phyloP scores from a whole-genome alignment of 2,888 invertebrate species.

The Unio pictorum region DNA sequence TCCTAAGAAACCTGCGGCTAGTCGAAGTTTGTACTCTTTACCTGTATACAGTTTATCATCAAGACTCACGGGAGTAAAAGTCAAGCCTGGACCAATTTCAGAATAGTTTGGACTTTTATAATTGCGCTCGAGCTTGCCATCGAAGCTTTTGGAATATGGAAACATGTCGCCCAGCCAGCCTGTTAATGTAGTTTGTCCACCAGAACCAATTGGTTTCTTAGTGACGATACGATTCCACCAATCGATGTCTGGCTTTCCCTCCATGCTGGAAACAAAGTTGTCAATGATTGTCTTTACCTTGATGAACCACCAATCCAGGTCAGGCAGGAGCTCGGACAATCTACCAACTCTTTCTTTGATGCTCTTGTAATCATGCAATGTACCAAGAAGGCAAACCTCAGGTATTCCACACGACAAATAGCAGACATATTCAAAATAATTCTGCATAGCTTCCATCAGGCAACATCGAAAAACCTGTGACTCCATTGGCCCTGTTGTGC shows the following conservation, averaged over 20 bases:
- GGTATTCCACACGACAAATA: not conserved
- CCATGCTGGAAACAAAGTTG: not conserved
- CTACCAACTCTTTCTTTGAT: too few species aligned
- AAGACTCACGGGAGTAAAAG: not conserved
- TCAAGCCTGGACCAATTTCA: not conserved
- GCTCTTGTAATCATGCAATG: too few species aligned
- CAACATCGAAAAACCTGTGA: not conserved
- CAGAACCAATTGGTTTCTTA: not conserved
- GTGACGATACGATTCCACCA: conserved; percentile 1
- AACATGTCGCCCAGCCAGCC: not conserved
- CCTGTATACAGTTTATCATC: not conserved
- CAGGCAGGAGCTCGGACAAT: too few species aligned
- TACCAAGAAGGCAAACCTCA: not conserved
- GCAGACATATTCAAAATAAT: not conserved
- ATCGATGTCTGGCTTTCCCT: not conserved
- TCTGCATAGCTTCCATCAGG: conserved; percentile 1
- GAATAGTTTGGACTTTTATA: not conserved
- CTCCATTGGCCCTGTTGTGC: not conserved
- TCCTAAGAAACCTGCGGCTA: not conserved
- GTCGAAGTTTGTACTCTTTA: not conserved
- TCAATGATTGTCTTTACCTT: not conserved
- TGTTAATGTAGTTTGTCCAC: not conserved
- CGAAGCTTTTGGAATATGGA: not conserved
- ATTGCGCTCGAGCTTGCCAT: not conserved
- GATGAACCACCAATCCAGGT: not conserved